Evolutionary conservation across 1,140 invertebrate genomes (phyloP), one percentile per base, ranked within the genome.

Genomic region (Sitobion miscanthi): DNA sequence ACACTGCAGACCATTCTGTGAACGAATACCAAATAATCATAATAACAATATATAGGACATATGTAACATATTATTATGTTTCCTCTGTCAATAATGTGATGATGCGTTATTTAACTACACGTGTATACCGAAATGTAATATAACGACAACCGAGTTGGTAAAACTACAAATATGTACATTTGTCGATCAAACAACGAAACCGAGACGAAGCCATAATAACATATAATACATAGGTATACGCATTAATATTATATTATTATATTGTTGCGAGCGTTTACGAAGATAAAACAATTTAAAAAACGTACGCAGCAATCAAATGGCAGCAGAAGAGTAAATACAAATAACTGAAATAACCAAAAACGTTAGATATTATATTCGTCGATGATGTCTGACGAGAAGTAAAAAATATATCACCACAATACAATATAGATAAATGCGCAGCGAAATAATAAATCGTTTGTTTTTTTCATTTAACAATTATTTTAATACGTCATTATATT

Each of bases 91-190:
- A 77, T n/a, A 77, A n/a, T n/a, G 62, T n/a, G 62, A 77, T n/a
- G n/a, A 17, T 77, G n/a, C 62, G 2, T n/a, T 77, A 77, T 77
- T 77, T 77, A 77, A 77, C 30, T 77, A n/a, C 62, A n/a, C 62
- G 30, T 20, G 62, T 77, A n/a, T 17, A 17, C 30, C 49, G 1
- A 17, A 14, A 49, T 62, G 9, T 30, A 30, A n/a, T n/a, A n/a
- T 17, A n/a, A n/a, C 30, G 62, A 77, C n/a, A n/a, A 17, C 30
- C 62, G 14, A 35, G 30, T 77, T n/a, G 14, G n/a, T 77, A 77
- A 77, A 77, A 77, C 62, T 77, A n/a, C 62, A 77, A 77, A 77
- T 77, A 77, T 77, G 62, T 77, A 77, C 62, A 77, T 69, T 69
- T 17, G 62, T 69, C 62, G n/a, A 69, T 17, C 62, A 69, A 69